Evolutionary conservation across 2,888 invertebrate genomes (phyloP).

Genomic region (Saturnia japonica): DNA sequence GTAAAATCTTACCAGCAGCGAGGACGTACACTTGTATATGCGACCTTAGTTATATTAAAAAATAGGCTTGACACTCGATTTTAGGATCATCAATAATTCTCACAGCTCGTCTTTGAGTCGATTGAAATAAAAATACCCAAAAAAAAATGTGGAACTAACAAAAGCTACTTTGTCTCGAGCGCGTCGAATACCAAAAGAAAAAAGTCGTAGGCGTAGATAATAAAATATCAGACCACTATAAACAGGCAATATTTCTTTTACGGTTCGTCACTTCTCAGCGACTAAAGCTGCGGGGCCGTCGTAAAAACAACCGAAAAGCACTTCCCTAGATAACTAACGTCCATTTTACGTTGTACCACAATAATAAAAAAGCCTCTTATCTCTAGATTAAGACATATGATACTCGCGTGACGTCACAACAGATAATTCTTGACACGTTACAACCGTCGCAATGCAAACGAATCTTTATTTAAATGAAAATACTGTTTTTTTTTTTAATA

Average conservation of each 20-base stretch:
- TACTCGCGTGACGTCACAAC: conserved; percentile 23
- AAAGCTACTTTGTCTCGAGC: neutral
- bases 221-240: conserved; percentile 25
- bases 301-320: conserved; percentile 24
- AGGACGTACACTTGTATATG: too few relatives aligned
- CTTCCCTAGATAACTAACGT: conserved; percentile 25
- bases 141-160: neutral
- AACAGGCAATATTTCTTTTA: conserved; percentile 26
- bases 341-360: conserved; percentile 24
- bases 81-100: too few relatives aligned
- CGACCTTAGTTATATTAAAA: too few relatives aligned
- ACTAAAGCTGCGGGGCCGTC: conserved; percentile 10
- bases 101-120: too few relatives aligned
- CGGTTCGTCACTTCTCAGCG: conserved; percentile 24
- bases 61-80: too few relatives aligned
- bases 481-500: neutral
- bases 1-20: too few relatives aligned
- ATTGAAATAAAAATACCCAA: neutral
- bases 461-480: neutral
- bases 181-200: neutral
- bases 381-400: conserved; percentile 31
- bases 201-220: conserved; percentile 17
- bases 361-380: conserved; percentile 32
- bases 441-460: neutral
- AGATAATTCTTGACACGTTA: neutral